Base-by-base conservation (phyloP, 2,797 vertebrate species). In the Cossypha polioptera region DNA sequence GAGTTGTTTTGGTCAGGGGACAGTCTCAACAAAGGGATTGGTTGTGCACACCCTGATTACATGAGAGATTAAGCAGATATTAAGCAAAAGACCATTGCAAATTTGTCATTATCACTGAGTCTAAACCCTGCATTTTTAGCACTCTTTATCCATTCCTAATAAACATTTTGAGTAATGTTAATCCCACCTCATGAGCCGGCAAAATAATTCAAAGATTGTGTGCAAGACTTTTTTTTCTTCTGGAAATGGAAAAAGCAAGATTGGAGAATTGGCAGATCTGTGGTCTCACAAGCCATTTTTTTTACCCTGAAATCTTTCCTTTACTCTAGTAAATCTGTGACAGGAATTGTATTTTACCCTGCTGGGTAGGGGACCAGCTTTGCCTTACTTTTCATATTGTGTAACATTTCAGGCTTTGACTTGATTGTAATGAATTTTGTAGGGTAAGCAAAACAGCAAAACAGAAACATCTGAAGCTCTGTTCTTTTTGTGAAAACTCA, bases 401-500 rank as follows among this genome's bases (percentile, higher is more conserved):
- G 13, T 69, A 38, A 28, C 20, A 14, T 91, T 83, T 91, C 50
- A 86, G 62, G 17, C 31, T 74, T 79, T 66, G 33, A n/a, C 43
- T 75, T 75, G 51, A 85, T 71, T 85, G 77, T 38, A 57, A 62
- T 40, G 42, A 58, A 54, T 68, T 91, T 90, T 86, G 24, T 67
- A 50, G 21, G 13, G n/a, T n/a, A 48, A 77, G 24, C 43, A 89
- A 86, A 89, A 51, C 10, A 62, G 28, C 66, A 82, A 42, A 88
- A 17, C 40, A 86, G 51, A 78, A 89, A 57, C 40, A 43, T 83
- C 40, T 91, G 55, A 65, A 72, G 72, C 13, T 66, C 76, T 47
- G 9, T 53, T 86, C 47, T 61, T 95, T 83, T 68, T 53, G 33
- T 91, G 67, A 75, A 85, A 72, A 78, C 65, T 85, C 74, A 55